Evolutionary conservation across 2,797 vertebrate genomes (phyloP), one percentile per base, ranked within the genome.

Genomic region (Aotus griseimembra): DNA sequence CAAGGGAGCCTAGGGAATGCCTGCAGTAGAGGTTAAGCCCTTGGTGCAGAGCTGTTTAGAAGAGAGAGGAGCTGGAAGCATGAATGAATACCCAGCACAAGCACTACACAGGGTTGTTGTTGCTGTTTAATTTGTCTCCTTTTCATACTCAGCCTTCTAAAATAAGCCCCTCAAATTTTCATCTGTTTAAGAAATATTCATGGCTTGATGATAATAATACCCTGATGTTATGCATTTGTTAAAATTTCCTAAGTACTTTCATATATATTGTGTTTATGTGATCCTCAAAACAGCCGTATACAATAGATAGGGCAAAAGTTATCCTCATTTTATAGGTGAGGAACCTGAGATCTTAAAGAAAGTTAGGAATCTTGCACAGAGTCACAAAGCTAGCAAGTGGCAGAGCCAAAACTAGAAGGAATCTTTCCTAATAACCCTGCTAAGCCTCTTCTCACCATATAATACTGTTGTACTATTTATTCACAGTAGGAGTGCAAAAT

Each of bases 121-220:
- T n/a, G 2, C 44, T 67, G 85, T 88, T 70, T 36, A 36, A 70
- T 55, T 50, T 75, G 39, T 11, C 20, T 28, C 10, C 90, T 87
- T 93, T 39, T 72, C 26, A 2, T 90, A 70, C 28, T 93, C 22
- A 70, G 55, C 13, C 12, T 86, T 82, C 81, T 73, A 88, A 85
- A 95, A 94, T 26, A 85, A 92, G 30, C 4, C n/a, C 28, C 81
- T 0, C 7, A 50, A 30, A 88, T 86, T 88, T 90, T 52, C 82
- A 95, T 36, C 50, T 73, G 36, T 55, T 96, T 89, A 86, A 84
- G 52, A 96, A 88, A 79, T 67, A 55, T 28, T 39, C 33, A 57
- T 81, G 36, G 0, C 57, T 86, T 46, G 64, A 88, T 41, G 64
- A 64, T 33, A 93, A 84, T 9, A 76, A 70, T 58, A 64, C 7